phyloP scores from a whole-genome alignment of 37 sponge, comb jelly and placozoan species.

The Hexactinellida sp. region DNA sequence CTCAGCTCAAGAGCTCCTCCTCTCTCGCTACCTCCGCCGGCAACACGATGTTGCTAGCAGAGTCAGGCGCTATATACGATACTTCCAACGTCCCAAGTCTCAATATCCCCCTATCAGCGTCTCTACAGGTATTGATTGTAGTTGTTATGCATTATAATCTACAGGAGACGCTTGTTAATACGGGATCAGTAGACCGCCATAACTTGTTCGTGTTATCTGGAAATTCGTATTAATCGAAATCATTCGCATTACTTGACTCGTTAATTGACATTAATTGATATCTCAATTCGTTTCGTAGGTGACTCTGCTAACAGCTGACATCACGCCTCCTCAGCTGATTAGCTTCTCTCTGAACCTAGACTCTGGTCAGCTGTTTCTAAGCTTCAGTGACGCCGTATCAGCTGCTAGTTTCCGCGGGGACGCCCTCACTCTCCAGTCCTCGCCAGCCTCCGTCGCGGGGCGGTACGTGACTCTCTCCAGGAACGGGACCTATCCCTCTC shows the following conservation, averaged over 20 bases:
- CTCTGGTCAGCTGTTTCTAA: constrained; percentile 16
- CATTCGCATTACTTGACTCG: neutral
- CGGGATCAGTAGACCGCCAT: too few relatives aligned
- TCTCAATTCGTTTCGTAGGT: neutral
- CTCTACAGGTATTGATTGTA: neutral
- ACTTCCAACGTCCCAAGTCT: neutral
- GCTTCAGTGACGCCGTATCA: constrained; percentile 18
- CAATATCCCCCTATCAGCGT: neutral
- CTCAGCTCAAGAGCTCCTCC: constrained; percentile 52
- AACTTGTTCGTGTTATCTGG: too few relatives aligned
- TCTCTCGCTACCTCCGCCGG: constrained; percentile 29
- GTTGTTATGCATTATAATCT: too few relatives aligned
- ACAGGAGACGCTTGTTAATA: too few relatives aligned
- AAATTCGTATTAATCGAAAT: too few relatives aligned
- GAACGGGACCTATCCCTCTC: constrained; percentile 24
- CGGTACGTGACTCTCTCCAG: constrained; percentile 27
- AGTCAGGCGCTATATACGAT: neutral
- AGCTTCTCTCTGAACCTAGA: constrained; percentile 18
- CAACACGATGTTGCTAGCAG: constrained; percentile 30
- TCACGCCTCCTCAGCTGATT: neutral
- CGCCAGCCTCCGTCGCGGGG: neutral
- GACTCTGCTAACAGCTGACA: neutral
- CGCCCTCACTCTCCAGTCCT: constrained; percentile 18
- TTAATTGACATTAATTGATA: neutral
- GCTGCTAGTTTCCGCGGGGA: constrained; percentile 13